phyloP scores from a whole-genome alignment of 1,140 invertebrate species.

The Hypsibius dujardini region DNA sequence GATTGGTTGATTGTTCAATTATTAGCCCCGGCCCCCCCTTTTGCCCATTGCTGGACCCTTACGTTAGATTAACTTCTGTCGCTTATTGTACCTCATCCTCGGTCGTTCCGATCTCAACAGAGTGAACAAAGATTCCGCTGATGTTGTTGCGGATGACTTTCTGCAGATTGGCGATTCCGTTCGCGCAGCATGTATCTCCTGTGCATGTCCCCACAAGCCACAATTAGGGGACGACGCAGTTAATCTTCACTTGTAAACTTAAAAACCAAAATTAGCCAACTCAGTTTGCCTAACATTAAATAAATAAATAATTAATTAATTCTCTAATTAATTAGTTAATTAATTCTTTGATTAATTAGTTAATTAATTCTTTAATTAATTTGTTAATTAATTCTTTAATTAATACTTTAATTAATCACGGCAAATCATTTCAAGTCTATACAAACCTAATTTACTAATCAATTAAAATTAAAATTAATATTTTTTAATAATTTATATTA shows the following conservation, averaged over 20 bases:
- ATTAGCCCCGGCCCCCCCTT: too few relatives aligned
- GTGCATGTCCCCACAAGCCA: neutral
- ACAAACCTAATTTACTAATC: neutral
- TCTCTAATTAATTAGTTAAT: neutral
- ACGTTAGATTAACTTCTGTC: too few relatives aligned
- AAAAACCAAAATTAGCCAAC: neutral
- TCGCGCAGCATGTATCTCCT: slow-evolving; percentile 10
- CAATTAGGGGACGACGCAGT: too few relatives aligned
- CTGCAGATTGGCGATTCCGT: neutral
- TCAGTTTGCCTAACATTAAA: neutral
- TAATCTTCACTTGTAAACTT: too few relatives aligned
- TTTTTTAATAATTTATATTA: too few relatives aligned
- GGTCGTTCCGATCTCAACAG: neutral
- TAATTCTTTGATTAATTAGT: too few relatives aligned
- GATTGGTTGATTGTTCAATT: too few relatives aligned
- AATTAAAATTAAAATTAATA: too few relatives aligned
- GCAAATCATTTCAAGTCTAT: neutral
- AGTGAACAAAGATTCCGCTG: slow-evolving; percentile 10
- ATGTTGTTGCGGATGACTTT: neutral
- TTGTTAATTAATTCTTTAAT: too few relatives aligned
- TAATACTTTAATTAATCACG: neutral
- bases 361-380: too few relatives aligned
- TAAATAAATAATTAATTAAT: neutral
- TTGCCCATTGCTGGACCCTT: too few relatives aligned
- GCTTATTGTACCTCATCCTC: neutral